Percentiles rank a stretch among this genome's conserved stretches.
Conservation (phyloP, 2,113 vertebrate species). For the Elachura formosa region DNA sequence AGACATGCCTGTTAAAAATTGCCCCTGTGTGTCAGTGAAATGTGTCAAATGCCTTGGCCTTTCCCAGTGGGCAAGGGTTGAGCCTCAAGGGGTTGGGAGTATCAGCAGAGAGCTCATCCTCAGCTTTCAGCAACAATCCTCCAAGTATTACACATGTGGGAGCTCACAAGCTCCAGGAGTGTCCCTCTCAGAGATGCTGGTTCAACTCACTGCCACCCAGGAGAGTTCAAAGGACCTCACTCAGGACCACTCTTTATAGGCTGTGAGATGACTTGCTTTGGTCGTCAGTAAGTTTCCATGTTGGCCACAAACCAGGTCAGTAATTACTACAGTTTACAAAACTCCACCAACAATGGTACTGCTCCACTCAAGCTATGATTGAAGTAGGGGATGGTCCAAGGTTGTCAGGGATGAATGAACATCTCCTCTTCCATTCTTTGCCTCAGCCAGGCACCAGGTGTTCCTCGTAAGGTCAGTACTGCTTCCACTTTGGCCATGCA, state of each 20-base stretch:
- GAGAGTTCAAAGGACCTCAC: not conserved
- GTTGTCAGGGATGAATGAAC: not conserved
- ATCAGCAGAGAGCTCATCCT: not conserved
- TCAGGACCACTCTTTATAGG: not conserved
- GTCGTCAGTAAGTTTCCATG: not conserved
- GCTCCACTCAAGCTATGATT: not conserved
- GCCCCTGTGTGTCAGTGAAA: not conserved
- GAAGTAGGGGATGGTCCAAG: not conserved
- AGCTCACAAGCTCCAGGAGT: fast-evolving
- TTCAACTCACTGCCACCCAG: not conserved
- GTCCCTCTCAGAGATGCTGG: not conserved
- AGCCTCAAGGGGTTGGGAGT: not conserved
- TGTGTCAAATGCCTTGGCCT: not conserved
- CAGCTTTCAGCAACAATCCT: not conserved
- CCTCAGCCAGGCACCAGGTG: not conserved
- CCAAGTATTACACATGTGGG: fast-evolving
- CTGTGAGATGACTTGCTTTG: not conserved
- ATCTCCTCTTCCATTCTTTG: not conserved
- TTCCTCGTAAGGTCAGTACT: not conserved
- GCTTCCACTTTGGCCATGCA: not conserved
- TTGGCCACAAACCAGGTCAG: not conserved
- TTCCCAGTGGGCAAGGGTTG: not conserved
- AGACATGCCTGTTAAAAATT: not conserved
- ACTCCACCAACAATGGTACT: not conserved
- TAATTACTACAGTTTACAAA: not conserved